Percentiles rank a stretch among this genome's conserved stretches.
Evolutionary conservation across 2,888 invertebrate species (phyloP).

Genomic region (Noctua fimbriata): DNA sequence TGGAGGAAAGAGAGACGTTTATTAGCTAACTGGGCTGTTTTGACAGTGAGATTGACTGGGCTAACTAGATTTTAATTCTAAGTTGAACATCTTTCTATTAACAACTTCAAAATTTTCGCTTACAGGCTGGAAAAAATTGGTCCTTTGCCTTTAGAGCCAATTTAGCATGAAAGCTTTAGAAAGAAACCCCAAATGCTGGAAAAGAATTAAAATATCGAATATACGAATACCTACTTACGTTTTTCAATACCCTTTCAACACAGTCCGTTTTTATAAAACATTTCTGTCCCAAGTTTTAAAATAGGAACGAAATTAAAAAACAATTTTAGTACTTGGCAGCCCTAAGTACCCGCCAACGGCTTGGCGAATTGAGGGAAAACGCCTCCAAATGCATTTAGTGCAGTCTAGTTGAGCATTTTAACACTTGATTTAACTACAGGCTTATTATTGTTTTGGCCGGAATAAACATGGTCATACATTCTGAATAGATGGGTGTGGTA

Average conservation of each 20-base stretch:
- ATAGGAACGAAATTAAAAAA: conserved; percentile 47
- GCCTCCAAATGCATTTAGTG: conserved; percentile 81
- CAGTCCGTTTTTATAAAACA: conserved; percentile 17
- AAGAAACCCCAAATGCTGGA: not conserved
- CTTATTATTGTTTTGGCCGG: conserved; percentile 66
- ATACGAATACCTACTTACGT: not conserved
- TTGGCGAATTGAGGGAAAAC: conserved; percentile 72
- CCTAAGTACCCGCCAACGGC: conserved; percentile 75
- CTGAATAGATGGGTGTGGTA: conserved; percentile 27
- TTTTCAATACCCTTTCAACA: conserved; percentile 6
- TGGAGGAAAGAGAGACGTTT: not conserved
- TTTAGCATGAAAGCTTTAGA: not conserved
- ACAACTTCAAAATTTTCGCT: not conserved
- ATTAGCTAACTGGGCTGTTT: not conserved
- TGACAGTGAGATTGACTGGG: not conserved
- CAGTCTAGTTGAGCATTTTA: conserved; percentile 72
- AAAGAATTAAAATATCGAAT: not conserved
- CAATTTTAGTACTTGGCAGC: conserved; percentile 51
- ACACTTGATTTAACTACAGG: conserved; percentile 71
- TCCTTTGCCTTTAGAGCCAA: not conserved
- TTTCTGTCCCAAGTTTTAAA: conserved; percentile 45
- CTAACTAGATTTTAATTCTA: not conserved
- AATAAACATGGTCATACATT: conserved; percentile 61
- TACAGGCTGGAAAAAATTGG: not conserved
- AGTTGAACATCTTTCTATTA: not conserved